Evolutionary conservation across 2,113 vertebrate species (phyloP).

Genomic region (Deroptyus accipitrinus): DNA sequence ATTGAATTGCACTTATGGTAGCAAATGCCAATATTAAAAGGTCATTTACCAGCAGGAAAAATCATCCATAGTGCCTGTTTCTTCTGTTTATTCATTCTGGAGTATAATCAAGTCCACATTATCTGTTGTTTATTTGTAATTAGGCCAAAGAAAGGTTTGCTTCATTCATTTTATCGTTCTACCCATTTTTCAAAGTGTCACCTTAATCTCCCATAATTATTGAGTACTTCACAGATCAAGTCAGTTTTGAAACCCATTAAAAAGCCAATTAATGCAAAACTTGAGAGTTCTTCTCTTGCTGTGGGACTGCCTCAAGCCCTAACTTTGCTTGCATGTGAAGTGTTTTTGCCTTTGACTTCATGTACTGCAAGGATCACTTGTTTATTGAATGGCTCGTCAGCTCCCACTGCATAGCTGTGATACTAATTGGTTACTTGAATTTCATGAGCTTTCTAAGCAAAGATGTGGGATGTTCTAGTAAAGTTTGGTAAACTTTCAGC

Average conservation of each 20-base stretch:
- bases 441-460: neutral
- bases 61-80: neutral
- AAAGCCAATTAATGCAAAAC: constrained; percentile 62
- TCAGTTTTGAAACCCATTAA: constrained; percentile 38
- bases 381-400: neutral
- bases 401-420: neutral
- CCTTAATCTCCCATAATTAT: constrained; percentile 32
- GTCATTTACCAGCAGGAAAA: neutral
- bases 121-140: neutral
- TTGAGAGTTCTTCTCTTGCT: neutral
- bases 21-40: neutral
- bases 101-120: neutral
- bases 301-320: constrained; percentile 19
- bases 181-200: constrained; percentile 39
- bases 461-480: neutral
- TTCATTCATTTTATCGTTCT: neutral
- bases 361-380: neutral
- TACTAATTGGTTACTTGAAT: neutral
- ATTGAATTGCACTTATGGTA: neutral
- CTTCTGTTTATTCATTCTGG: neutral
- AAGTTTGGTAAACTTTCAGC: neutral
- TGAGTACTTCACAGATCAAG: neutral
- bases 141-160: neutral
- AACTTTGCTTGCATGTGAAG: neutral
- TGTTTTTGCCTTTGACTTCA: constrained; percentile 5